A percentile compares a stretch with the other conserved stretches of the same genome.
These are phyloP conservation scores for Stegastes partitus DNA, from an alignment of 2,113 vertebrate species.

Conservation along the genomic window DNA sequence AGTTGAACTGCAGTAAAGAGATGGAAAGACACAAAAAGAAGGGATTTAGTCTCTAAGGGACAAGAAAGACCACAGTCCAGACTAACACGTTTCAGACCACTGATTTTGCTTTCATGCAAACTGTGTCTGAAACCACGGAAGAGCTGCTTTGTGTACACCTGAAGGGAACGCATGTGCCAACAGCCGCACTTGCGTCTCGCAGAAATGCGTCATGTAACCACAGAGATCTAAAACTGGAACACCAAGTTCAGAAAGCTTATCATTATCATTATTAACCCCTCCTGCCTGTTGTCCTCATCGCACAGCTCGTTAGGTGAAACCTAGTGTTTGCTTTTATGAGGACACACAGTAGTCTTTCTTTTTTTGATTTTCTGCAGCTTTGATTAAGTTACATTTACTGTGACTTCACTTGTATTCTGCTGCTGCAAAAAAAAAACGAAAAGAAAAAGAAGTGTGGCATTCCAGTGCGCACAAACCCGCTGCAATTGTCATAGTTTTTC, in stretches of 20 bases:
- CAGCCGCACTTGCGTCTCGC: neutral
- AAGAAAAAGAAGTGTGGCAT: neutral
- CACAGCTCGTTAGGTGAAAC: neutral
- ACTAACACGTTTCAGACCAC: too few species aligned
- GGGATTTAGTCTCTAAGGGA: too few species aligned
- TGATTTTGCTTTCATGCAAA: neutral
- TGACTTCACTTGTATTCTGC: neutral
- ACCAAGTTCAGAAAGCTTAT: slow-evolving; percentile 12
- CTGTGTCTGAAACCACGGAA: neutral
- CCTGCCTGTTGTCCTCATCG: neutral
- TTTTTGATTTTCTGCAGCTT: too few species aligned
- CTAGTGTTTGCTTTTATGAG: neutral
- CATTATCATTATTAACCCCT: neutral
- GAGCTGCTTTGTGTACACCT: neutral
- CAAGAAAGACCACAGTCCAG: too few species aligned
- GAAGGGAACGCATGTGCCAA: slow-evolving; percentile 2
- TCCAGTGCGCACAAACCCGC: neutral
- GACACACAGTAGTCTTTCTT: too few species aligned
- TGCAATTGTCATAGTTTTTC: neutral
- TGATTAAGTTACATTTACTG: neutral
- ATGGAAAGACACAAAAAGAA: too few species aligned
- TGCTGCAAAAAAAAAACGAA: too few species aligned
- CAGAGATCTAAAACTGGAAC: slow-evolving; percentile 11
- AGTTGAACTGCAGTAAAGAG: too few species aligned
- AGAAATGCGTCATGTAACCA: slow-evolving; percentile 44